Base-by-base conservation (phyloP, 1,140 invertebrate species). In the Cyphomyrmex costatus region DNA sequence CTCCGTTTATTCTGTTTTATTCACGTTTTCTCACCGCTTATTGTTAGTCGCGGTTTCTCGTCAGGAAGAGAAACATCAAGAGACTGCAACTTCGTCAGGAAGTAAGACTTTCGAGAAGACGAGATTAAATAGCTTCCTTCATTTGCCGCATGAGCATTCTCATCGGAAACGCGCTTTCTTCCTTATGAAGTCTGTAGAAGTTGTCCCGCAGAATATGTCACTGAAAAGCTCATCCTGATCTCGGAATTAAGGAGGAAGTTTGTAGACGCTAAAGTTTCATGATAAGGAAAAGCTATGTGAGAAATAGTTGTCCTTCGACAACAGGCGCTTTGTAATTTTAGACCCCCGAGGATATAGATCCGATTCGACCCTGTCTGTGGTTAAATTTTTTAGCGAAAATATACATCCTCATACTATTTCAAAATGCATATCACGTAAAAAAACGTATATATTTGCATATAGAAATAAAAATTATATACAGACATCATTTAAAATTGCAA, bases 291-390 rank as follows among this genome's bases (percentile, higher is more conserved):
- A 74, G 68, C 53, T 56, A n/a, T n/a, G 56, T 30, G 24, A 24
- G 33, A 60, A 74, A 60, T 83, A 61, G 36, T 83, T 74, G 79
- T 83, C n/a, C 24, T 74, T 73, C 68, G 53, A 74, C 79, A 73
- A 58, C 14, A 19, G 24, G 24, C 19, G 27, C 56, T 83, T 83
- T 83, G 79, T 61, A 71, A 74, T 61, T 74, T 60, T 27, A 49
- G 42, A 74, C 3, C 14, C 36, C 14, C 27, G 7, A 30, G 24
- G 30, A 12, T 33, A 19, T 5, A 49, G 21, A 53, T 70, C 30
- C 65, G n/a, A 53, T 79, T 68, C 30, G 21, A 80, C 1, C 30
- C 24, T 24, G 42, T 27, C 24, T 24, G 42, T 27, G 19, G 36
- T 10, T 73, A 12, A 60, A 60, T 74, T 27, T 73, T 74, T 51